Base-by-base conservation (phyloP, 2,797 vertebrate species). In the Acropternis orthonyx region DNA sequence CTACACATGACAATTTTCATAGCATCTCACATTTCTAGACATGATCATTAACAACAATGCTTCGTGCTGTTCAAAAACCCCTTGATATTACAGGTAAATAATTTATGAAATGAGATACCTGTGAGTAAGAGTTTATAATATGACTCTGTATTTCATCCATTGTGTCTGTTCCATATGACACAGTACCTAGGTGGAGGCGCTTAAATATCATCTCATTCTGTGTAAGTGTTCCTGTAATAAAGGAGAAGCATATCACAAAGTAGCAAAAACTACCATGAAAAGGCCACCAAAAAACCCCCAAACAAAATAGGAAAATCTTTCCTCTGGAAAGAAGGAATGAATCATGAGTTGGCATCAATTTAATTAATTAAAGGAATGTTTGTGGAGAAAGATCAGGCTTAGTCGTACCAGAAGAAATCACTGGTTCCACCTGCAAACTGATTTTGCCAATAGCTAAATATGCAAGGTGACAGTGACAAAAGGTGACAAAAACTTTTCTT, bases 181-280 rank as follows among this genome's bases (percentile, higher is more conserved):
- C 98, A 2, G 98, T 98, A 73, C 98, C 98, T 41, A 98, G 96
- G 65, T 98, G 98, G 52, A 98, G 98, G 36, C 98, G 98, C 97
- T 99, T 99, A 96, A 99, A 99, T 56, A 99, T 97, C 99, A 99
- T 99, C 96, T 99, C 99, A n/a, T 99, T 99, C 94, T 99, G 99
- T 9, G 99, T 99, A 91, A 99, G 98, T 39, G 99, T 99, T 41
- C 99, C 99, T 99, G 96, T 22, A 96, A 96, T 37, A 97, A 95
- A 96, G 75, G 41, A 93, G 10, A 1, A 75, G 22, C 1, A 8
- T 20, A 66, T 86, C 59, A 96, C 22, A 89, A 63, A 84, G 44
- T 32, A 88, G 66, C 18, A 68, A 91, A 89, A 90, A 85, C 30
- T 10, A 76, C n/a, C 6, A 1, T 1, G 18, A 92, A 30, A 77